Evolutionary conservation across 2,797 vertebrate genomes (phyloP).

Genomic region (Botia kubotai): DNA sequence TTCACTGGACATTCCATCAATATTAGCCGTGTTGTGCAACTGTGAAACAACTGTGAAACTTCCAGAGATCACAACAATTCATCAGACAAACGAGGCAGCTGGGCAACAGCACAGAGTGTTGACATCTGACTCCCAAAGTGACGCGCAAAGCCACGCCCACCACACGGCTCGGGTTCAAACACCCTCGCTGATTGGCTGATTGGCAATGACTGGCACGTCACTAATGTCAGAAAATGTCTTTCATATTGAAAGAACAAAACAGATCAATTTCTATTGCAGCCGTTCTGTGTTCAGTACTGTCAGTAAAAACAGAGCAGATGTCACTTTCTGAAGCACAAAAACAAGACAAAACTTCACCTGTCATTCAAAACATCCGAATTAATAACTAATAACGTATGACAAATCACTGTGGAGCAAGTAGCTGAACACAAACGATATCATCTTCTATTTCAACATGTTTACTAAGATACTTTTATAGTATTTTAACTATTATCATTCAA

Average conservation of each 20-base stretch:
- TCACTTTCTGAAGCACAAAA: too few relatives aligned
- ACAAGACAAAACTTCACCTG: too few relatives aligned
- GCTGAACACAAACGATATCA: too few relatives aligned
- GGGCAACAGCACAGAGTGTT: background rate
- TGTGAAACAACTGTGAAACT: background rate
- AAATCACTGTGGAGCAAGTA: too few relatives aligned
- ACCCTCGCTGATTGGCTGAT: background rate
- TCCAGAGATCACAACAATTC: background rate
- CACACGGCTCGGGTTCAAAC: background rate
- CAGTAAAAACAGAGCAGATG: too few relatives aligned
- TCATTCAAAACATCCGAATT: too few relatives aligned
- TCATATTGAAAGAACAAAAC: too few relatives aligned
- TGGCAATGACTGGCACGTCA: background rate
- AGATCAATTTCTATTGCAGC: too few relatives aligned
- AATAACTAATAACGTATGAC: too few relatives aligned
- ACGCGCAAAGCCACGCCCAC: too few relatives aligned
- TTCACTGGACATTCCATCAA: background rate
- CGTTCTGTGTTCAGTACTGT: too few relatives aligned
- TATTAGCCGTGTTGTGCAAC: background rate
- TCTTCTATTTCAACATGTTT: background rate
- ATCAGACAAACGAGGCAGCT: background rate
- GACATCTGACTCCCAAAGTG: slow-evolving; percentile 15
- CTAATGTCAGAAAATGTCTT: too few relatives aligned
- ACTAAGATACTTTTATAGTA: background rate
- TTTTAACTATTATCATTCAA: background rate